A percentile compares a stretch with the other conserved stretches of the same genome.
Conservation (phyloP, 64 coral and sea anemone genomes). For the Stichodactyla mertensii region DNA sequence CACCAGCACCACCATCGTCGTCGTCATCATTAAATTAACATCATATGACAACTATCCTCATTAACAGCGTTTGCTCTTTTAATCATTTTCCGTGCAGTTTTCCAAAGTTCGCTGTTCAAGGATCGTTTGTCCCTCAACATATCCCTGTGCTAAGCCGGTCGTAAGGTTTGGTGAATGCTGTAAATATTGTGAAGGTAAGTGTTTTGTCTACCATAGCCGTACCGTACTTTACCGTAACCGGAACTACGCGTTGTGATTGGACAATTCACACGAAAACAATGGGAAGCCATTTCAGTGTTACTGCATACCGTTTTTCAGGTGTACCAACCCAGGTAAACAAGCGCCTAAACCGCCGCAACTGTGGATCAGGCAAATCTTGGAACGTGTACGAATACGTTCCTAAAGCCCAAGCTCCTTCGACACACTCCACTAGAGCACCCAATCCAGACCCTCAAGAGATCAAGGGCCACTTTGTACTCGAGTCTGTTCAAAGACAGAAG, state of each 20-base stretch:
- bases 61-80: background rate
- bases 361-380: constrained; percentile 2
- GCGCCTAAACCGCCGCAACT: background rate
- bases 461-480: background rate
- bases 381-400: background rate
- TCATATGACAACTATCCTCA: background rate
- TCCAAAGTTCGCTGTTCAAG: background rate
- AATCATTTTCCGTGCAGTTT: background rate
- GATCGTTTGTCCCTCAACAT: background rate
- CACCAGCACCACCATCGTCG: too few relatives aligned
- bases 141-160: background rate
- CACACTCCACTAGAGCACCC: background rate
- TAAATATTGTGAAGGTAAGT: constrained; percentile 4
- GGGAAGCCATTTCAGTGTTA: too few relatives aligned
- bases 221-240: too few relatives aligned
- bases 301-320: background rate
- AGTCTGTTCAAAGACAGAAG: background rate
- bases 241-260: too few relatives aligned
- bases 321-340: background rate
- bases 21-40: too few relatives aligned
- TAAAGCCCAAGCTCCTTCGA: background rate
- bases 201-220: too few relatives aligned
- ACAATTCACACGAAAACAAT: too few relatives aligned
- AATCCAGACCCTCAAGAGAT: background rate
- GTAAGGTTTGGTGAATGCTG: background rate